Conservation (phyloP, 2,888 invertebrate genomes). For the Yponomeuta evonymella region DNA sequence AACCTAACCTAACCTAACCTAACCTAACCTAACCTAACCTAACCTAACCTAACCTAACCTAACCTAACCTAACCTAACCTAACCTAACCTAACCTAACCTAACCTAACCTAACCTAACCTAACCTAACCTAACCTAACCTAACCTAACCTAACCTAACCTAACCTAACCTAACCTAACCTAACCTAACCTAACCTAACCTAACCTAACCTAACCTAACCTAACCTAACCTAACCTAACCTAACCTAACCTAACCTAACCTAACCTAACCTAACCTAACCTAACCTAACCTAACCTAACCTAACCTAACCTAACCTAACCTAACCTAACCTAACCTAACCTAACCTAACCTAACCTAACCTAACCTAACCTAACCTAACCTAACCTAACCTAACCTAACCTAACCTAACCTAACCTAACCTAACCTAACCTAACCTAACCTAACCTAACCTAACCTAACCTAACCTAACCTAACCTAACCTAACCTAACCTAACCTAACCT, state of each 20-base stretch:
- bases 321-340: constrained; percentile 16
- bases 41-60: constrained; percentile 18
- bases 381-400: constrained; percentile 16
- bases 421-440: constrained; percentile 19
- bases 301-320: constrained; percentile 18
- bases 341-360: constrained; percentile 19
- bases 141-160: constrained; percentile 18
- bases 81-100: constrained; percentile 18
- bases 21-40: constrained; percentile 18
- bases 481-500: constrained; percentile 22
- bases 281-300: constrained; percentile 26
- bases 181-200: constrained; percentile 18
- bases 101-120: constrained; percentile 18
- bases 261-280: constrained; percentile 20
- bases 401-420: constrained; percentile 18
- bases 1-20: constrained; percentile 17
- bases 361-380: constrained; percentile 19
- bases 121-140: constrained; percentile 18
- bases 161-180: constrained; percentile 18
- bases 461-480: constrained; percentile 19
- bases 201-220: constrained; percentile 16
- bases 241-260: constrained; percentile 18
- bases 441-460: constrained; percentile 17
- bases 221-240: constrained; percentile 16
- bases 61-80: constrained; percentile 18